These are phyloP conservation scores for Heliconius hewitsoni DNA, from an alignment of 1,140 invertebrate species.

Conservation along the genomic window DNA sequence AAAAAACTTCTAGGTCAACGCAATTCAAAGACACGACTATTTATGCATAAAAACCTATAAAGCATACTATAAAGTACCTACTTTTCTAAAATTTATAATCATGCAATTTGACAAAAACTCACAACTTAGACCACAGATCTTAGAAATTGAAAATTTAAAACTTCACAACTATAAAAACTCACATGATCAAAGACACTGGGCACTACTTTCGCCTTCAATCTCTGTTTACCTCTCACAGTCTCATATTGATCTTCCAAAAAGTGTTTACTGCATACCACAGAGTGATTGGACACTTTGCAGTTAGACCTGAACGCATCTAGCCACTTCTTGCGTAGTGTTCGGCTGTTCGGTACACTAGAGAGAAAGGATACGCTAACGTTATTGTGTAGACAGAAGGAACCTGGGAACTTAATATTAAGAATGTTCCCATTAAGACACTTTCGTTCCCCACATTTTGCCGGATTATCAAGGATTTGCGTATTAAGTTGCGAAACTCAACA, in stretches of 20 bases:
- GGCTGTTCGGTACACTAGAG: constrained; percentile 61
- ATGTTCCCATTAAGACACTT: too few relatives aligned
- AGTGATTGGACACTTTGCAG: constrained; percentile 44
- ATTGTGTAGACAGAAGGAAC: too few relatives aligned
- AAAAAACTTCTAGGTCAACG: too few relatives aligned
- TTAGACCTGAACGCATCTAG: constrained; percentile 48
- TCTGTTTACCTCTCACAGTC: constrained; percentile 48
- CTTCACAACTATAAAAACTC: constrained; percentile 16
- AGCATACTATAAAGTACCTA: too few relatives aligned
- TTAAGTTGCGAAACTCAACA: too few relatives aligned
- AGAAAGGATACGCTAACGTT: not conserved
- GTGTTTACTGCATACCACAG: constrained; percentile 56
- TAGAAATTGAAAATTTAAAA: not conserved
- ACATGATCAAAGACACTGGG: constrained; percentile 49
- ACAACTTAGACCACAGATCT: not conserved
- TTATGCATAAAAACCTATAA: too few relatives aligned
- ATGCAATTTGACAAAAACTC: too few relatives aligned
- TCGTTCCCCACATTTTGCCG: too few relatives aligned
- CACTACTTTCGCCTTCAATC: constrained; percentile 58
- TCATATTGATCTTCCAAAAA: constrained; percentile 57
- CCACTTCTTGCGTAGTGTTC: constrained; percentile 52
- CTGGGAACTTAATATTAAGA: too few relatives aligned
- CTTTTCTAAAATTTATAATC: too few relatives aligned
- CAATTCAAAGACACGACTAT: too few relatives aligned
- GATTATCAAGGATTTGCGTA: too few relatives aligned